A percentile compares a stretch with the other conserved stretches of the same genome.
Conservation (phyloP, 2,797 vertebrate genomes). For the Podargus strigoides region DNA sequence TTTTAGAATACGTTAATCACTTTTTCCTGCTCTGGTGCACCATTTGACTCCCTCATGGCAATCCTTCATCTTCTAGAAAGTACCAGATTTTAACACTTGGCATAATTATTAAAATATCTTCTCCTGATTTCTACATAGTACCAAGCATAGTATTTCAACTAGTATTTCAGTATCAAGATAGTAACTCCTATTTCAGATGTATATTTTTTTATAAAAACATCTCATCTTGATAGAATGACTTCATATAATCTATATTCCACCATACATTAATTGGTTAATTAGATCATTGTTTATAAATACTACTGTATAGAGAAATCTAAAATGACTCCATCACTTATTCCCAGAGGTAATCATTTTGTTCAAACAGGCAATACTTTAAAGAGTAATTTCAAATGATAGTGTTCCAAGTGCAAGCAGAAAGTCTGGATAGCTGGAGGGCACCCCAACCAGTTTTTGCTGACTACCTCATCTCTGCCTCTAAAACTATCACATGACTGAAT, state of each 20-base stretch:
- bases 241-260: neutral
- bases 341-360: neutral
- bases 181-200: neutral
- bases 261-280: neutral
- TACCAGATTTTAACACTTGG: neutral
- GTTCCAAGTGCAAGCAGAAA: neutral
- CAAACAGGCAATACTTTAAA: neutral
- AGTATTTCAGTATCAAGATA: neutral
- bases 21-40: neutral
- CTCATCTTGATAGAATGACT: neutral
- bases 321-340: neutral
- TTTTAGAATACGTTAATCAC: neutral
- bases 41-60: neutral
- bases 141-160: neutral
- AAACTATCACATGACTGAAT: conserved; percentile 47
- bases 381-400: neutral
- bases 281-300: neutral
- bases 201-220: neutral
- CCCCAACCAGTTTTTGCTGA: conserved; percentile 39
- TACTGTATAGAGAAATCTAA: neutral
- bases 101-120: neutral
- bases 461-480: conserved; percentile 2
- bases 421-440: conserved; percentile 38
- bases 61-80: neutral
- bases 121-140: neutral